Percentiles rank a stretch among this genome's conserved stretches.
phyloP scores from a whole-genome alignment of 2,113 vertebrate genomes.

The Casuarius casuarius region DNA sequence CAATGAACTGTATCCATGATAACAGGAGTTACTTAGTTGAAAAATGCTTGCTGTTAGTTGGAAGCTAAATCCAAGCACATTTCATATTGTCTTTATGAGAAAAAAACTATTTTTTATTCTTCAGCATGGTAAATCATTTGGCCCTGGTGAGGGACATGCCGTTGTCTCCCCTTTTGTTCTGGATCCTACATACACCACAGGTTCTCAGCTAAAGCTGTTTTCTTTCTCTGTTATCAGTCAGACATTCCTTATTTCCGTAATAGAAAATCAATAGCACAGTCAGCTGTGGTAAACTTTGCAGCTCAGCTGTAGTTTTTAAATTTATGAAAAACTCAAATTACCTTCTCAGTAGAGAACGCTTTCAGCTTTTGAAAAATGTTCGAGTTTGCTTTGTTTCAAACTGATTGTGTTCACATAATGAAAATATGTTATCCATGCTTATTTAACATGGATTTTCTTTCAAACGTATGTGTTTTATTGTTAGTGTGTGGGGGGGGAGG shows the following conservation, averaged over 20 bases:
- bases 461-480: not conserved
- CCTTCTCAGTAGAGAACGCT: rapidly evolving
- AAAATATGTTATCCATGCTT: not conserved
- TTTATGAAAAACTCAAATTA: not conserved
- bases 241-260: not conserved
- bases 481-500: not conserved
- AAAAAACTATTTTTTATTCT: not conserved
- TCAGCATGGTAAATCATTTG: not conserved
- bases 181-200: rapidly evolving
- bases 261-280: not conserved
- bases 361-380: not conserved
- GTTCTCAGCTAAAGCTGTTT: not conserved
- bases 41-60: not conserved
- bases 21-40: not conserved
- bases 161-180: not conserved
- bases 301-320: not conserved
- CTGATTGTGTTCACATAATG: not conserved
- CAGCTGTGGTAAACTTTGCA: not conserved
- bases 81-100: not conserved
- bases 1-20: not conserved
- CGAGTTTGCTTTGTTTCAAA: not conserved
- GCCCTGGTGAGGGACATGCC: not conserved
- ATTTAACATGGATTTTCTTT: not conserved
- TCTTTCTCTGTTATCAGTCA: not conserved
- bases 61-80: not conserved